Conservation (phyloP, 1,140 invertebrate species). For the Nasonia longicornis region DNA sequence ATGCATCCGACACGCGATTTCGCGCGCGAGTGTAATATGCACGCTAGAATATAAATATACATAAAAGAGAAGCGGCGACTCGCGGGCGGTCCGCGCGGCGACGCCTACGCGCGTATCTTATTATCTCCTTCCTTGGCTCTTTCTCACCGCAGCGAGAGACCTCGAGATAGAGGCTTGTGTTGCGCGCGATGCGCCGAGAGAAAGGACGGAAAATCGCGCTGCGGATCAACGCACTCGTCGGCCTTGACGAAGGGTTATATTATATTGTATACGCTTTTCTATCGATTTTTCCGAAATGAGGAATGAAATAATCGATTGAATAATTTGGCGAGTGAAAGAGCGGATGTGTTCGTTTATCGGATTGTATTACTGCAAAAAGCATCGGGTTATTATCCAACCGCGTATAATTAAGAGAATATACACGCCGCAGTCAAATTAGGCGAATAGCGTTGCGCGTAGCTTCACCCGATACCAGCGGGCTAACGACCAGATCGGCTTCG, state of each 20-base stretch:
- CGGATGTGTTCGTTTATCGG: no score
- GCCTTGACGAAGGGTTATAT: slow-evolving; percentile 16
- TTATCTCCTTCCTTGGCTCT: slow-evolving; percentile 23
- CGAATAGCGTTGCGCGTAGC: not conserved
- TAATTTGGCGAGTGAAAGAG: no score
- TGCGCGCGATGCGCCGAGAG: not conserved
- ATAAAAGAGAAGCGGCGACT: slow-evolving; percentile 2
- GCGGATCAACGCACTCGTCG: not conserved
- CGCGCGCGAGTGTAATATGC: not conserved
- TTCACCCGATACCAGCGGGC: not conserved
- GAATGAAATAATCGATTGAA: no score
- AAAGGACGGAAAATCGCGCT: not conserved
- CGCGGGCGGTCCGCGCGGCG: not conserved
- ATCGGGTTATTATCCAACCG: no score
- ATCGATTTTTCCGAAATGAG: no score
- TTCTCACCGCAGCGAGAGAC: not conserved
- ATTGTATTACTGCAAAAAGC: no score
- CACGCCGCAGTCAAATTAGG: not conserved
- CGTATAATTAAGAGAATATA: not conserved
- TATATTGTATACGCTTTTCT: not conserved
- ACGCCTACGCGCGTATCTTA: slow-evolving; percentile 30
- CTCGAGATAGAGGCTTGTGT: not conserved
- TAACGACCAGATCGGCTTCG: not conserved
- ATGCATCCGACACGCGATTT: not conserved
- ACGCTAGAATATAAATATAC: no score